These are phyloP conservation scores for Knipowitschia caucasica DNA, from an alignment of 2,797 vertebrate genomes.

Conservation along the genomic window DNA sequence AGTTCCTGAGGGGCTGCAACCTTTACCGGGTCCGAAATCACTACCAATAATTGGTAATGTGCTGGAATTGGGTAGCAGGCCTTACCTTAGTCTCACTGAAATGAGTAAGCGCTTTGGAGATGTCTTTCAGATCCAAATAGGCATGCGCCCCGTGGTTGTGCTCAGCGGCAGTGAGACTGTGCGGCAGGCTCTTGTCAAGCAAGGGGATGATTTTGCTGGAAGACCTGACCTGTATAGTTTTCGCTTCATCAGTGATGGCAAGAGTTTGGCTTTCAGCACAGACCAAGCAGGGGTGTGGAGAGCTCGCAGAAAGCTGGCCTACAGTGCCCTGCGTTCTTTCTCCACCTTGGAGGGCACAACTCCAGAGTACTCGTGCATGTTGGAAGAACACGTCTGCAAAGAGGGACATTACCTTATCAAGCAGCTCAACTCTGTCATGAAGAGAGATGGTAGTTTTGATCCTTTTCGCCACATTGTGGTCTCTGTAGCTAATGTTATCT, in stretches of 20 bases:
- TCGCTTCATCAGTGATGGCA: slow-evolving; percentile 58
- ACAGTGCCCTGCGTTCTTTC: slow-evolving; percentile 84
- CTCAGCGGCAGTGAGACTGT: slow-evolving; percentile 81
- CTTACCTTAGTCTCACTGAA: slow-evolving; percentile 77
- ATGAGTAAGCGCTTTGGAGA: slow-evolving; percentile 83
- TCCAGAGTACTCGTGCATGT: slow-evolving; percentile 73
- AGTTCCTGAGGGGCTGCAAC: slow-evolving; percentile 78
- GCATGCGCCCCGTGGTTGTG: slow-evolving; percentile 85
- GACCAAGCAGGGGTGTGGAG: slow-evolving; percentile 83
- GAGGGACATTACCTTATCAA: slow-evolving; percentile 76
- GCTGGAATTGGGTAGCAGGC: slow-evolving; percentile 76
- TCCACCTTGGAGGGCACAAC: slow-evolving; percentile 66
- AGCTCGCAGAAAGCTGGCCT: slow-evolving; percentile 81
- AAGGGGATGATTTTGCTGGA: slow-evolving; percentile 86
- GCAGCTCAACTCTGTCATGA: slow-evolving; percentile 75
- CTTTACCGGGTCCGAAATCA: slow-evolving; percentile 81
- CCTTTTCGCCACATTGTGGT: slow-evolving; percentile 77
- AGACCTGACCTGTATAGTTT: slow-evolving; percentile 83
- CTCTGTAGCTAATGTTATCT: slow-evolving; percentile 88
- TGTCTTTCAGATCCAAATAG: slow-evolving; percentile 83
- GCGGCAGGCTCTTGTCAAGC: slow-evolving; percentile 83
- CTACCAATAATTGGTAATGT: slow-evolving; percentile 84
- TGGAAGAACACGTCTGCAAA: slow-evolving; percentile 86
- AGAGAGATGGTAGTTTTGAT: slow-evolving; percentile 76
- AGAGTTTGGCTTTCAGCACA: slow-evolving; percentile 82